Base-by-base conservation (phyloP, 2,797 vertebrate species). In the Otolemur crassicaudatus region DNA sequence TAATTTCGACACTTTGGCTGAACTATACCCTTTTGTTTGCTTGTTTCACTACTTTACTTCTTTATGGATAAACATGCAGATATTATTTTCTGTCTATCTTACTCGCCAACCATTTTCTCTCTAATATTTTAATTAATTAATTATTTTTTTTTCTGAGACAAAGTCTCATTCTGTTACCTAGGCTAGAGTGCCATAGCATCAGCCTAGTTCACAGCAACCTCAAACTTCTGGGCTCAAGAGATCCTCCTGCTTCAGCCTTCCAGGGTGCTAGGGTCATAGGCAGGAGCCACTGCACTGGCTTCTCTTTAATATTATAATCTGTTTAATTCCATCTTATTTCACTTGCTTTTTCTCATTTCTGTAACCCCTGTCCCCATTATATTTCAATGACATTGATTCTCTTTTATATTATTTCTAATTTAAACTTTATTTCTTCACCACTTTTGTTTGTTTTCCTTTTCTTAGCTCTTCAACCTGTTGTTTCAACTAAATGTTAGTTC, bases 1-100 rank as follows among this genome's bases (percentile, higher is more conserved):
- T 49, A 69, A 53, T 75, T 88, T 94, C 85, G n/a, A n/a, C 53
- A 37, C 37, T 81, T 69, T 69, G 75, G n/a, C 81, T 86, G 65
- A 75, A 67, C 53, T 75, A 12, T 37, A 37, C 22, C 43, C 70
- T 46, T 73, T 46, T 60, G 67, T 70, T 69, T 29, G 63, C 31
- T 40, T 56, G 22, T 83, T 63, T 72, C 37, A 37, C 43, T 58
- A 43, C 77, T 79, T 94, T 40, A 49, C 3, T 29, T 46, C 19
- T 85, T 90, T 4, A 19, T 37, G 27, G 61, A 67, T 2, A 73
- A 63, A 46, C 22, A 58, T 65, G 7, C 25, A 58, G 75, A 40
- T 67, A 31, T 2, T 22, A 5, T 63, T 90, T 84, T 79, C 37
- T 63, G 31, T 60, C 34, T 79, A 12, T 84, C 34, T 72, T 49